Percentiles rank a stretch among this genome's conserved stretches.
Conservation (phyloP, 2,797 vertebrate genomes). For the Coranthus polyacanthus region DNA sequence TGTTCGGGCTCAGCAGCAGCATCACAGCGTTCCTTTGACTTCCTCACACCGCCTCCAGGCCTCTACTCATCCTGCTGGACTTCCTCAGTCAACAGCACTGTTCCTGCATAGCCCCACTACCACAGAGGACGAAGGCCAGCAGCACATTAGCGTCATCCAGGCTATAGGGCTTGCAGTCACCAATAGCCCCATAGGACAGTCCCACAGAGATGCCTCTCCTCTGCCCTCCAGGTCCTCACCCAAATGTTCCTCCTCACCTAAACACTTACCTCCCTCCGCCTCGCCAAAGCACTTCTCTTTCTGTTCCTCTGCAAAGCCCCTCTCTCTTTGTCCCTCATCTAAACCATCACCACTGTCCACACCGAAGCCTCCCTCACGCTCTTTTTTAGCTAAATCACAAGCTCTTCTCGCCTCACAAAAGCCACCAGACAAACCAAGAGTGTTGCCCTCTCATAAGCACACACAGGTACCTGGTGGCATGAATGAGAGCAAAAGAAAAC, state of each 20-base stretch:
- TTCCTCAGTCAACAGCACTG: constrained; percentile 87
- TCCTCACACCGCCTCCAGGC: constrained; percentile 87
- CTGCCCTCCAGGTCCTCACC: constrained; percentile 81
- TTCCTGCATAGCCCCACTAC: constrained; percentile 89
- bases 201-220: constrained; percentile 87
- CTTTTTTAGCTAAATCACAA: constrained; percentile 52
- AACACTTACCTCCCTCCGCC: constrained; percentile 40
- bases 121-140: constrained; percentile 89
- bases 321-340: constrained; percentile 38
- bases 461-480: constrained; percentile 40
- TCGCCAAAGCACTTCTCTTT: constrained; percentile 49
- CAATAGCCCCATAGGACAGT: constrained; percentile 86
- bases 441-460: constrained; percentile 48
- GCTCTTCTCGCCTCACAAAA: constrained; percentile 52
- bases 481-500: constrained; percentile 88
- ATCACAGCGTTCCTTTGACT: constrained; percentile 85
- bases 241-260: constrained; percentile 53
- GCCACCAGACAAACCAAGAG: constrained; percentile 46
- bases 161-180: constrained; percentile 88
- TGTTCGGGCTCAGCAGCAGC: constrained; percentile 86
- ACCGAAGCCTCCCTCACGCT: constrained; percentile 44
- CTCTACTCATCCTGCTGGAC: constrained; percentile 80
- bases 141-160: constrained; percentile 95
- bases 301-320: constrained; percentile 43
- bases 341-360: constrained; percentile 44